Evolutionary conservation across 2,113 vertebrate species (phyloP).

Genomic region (Osmerus eperlanus): DNA sequence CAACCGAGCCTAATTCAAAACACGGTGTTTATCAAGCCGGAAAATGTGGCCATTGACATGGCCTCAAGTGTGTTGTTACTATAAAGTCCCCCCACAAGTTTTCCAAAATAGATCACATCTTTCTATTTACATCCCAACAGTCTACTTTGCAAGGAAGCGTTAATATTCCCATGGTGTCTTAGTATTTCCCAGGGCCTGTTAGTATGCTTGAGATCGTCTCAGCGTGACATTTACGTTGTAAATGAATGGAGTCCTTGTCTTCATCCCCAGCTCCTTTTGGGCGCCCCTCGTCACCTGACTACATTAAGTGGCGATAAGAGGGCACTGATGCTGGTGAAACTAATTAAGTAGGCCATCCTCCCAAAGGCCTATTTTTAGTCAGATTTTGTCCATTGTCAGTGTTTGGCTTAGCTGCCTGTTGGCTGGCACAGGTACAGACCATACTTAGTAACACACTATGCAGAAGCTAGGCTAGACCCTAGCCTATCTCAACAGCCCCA

Average conservation of each 20-base stretch:
- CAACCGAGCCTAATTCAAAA: neutral
- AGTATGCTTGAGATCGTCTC: conserved; percentile 14
- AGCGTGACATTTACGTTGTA: conserved; percentile 12
- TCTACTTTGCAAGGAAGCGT: conserved; percentile 22
- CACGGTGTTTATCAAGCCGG: conserved; percentile 62
- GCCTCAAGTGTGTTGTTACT: conserved; percentile 33
- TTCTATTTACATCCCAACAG: neutral
- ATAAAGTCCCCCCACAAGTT: no score
- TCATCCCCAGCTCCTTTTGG: neutral
- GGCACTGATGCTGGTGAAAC: conserved; percentile 22
- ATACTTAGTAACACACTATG: neutral
- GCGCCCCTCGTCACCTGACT: neutral
- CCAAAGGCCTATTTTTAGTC: neutral
- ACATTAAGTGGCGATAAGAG: neutral
- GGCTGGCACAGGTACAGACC: neutral
- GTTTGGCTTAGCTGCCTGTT: neutral
- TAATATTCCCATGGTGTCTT: conserved; percentile 29
- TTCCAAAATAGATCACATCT: no score
- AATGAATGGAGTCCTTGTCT: conserved; percentile 31
- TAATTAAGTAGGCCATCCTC: neutral
- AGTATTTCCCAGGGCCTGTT: conserved; percentile 21
- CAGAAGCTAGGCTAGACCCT: neutral
- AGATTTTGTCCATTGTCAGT: neutral
- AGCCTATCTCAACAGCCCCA: no score
- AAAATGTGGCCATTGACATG: conserved; percentile 84